Evolutionary conservation across 2,797 vertebrate species (phyloP), one percentile per base, ranked within the genome.

Genomic region (Bovichtus diacanthus): DNA sequence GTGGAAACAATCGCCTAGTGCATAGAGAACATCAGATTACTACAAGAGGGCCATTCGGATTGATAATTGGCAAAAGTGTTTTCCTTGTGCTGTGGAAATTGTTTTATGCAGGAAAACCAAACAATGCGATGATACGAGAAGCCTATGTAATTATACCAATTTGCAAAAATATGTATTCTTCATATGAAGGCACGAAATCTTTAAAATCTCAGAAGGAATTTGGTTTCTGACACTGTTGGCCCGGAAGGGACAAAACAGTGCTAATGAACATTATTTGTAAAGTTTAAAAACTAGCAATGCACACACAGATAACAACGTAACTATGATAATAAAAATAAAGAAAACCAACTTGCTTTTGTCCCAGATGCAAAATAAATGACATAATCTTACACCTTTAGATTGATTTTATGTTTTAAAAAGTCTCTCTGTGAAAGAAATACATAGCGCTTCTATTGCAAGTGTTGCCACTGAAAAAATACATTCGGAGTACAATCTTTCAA

Each of bases 381-480:
- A 80, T 71, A 38, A 41, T 39, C 44, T 19, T 16, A 43, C 0
- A 2, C 65, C 25, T 9, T 23, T 19, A 54, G 2, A 51, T 50
- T 0, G 12, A 19, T 61, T 66, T 60, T 21, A 34, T 53, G 21
- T 18, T 63, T 71, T 56, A 51, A 58, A 79, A 69, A 71, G 46
- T 69, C 12, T 76, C 27, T 34, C 69, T 76, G 43, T 65, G 18
- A 70, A 76, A 87, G 79, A 78, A 85, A 81, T 70, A 80, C 54
- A 66, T 19, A 29, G 46, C 51, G 23, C 43, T 68, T 56, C 72
- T 83, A 70, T 73, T 79, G 75, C 66, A 44, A 65, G 62, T 58
- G 65, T 55, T 59, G 54, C 61, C 63, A 58, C 70, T 44, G 55
- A 64, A 70, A 34, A 80, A 84, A 82, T 85, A 89, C 83, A 85